These are phyloP conservation scores for Channallabes apus DNA, from an alignment of 2,797 vertebrate genomes.

Conservation along the genomic window DNA sequence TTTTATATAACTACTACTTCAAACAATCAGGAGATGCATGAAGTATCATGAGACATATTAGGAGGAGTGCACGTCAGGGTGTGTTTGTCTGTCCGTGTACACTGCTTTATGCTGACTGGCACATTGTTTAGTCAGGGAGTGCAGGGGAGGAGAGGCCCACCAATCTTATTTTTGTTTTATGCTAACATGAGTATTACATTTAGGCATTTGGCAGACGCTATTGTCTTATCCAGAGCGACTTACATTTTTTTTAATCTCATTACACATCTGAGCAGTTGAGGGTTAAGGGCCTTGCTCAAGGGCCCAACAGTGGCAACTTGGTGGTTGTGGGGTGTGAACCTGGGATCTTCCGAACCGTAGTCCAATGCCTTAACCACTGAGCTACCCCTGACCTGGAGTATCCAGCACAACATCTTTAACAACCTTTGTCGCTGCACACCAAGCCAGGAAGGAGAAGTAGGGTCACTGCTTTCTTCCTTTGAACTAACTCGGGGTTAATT, in stretches of 20 bases:
- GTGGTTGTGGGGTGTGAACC: too few species aligned
- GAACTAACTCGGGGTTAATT: constrained; percentile 36
- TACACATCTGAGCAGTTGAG: too few species aligned
- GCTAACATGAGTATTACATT: too few species aligned
- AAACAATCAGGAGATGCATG: neutral
- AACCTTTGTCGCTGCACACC: neutral
- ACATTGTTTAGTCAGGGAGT: constrained; percentile 17
- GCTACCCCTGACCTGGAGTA: too few species aligned
- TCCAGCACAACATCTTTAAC: constrained; percentile 1
- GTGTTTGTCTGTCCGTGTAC: neutral
- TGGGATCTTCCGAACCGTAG: too few species aligned
- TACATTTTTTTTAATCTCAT: too few species aligned
- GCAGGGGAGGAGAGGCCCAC: constrained; percentile 9
- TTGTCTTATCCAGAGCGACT: too few species aligned
- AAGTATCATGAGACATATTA: neutral
- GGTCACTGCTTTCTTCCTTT: constrained; percentile 33
- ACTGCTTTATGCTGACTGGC: neutral
- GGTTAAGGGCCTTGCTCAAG: too few species aligned
- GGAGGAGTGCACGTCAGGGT: neutral
- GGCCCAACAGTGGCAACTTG: too few species aligned
- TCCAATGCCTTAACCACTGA: too few species aligned
- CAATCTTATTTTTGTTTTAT: neutral
- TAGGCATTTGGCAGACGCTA: too few species aligned
- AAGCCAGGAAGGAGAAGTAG: constrained; percentile 10
- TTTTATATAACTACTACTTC: neutral